A percentile compares a stretch with the other conserved stretches of the same genome.
phyloP scores from a whole-genome alignment of 1,140 invertebrate genomes.

The Aphis craccivora region DNA sequence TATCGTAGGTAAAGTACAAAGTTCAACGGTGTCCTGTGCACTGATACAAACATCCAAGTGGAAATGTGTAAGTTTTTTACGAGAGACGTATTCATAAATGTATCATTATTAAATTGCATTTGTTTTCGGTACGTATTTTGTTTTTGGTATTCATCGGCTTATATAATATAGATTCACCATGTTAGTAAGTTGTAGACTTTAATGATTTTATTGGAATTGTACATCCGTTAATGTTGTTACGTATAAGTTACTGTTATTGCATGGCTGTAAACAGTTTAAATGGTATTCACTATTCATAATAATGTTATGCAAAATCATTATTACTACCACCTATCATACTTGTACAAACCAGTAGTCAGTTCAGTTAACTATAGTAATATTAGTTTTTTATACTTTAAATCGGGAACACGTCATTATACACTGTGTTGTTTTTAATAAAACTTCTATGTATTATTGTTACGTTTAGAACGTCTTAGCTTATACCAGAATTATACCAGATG shows the following conservation, averaged over 20 bases:
- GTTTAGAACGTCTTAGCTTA: background rate
- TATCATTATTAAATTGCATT: background rate
- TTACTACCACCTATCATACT: background rate
- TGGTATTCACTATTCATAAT: background rate
- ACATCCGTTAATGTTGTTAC: no score
- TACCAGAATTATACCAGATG: background rate
- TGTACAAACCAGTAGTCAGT: background rate
- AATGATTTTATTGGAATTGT: background rate
- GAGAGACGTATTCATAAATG: background rate
- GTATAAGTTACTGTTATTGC: background rate
- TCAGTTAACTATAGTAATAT: background rate
- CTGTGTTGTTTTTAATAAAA: background rate
- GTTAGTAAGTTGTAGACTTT: background rate
- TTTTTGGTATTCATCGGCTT: background rate
- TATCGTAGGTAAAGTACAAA: background rate
- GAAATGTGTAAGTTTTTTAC: slow-evolving; percentile 53
- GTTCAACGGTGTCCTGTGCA: background rate
- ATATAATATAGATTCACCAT: background rate
- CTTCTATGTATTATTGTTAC: background rate
- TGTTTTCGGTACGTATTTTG: background rate
- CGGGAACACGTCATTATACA: background rate
- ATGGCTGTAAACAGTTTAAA: background rate
- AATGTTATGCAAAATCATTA: background rate
- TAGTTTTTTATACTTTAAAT: background rate
- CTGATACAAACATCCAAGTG: background rate